These are phyloP conservation scores for Furnarius figulus DNA, from an alignment of 2,113 vertebrate genomes.

Conservation along the genomic window DNA sequence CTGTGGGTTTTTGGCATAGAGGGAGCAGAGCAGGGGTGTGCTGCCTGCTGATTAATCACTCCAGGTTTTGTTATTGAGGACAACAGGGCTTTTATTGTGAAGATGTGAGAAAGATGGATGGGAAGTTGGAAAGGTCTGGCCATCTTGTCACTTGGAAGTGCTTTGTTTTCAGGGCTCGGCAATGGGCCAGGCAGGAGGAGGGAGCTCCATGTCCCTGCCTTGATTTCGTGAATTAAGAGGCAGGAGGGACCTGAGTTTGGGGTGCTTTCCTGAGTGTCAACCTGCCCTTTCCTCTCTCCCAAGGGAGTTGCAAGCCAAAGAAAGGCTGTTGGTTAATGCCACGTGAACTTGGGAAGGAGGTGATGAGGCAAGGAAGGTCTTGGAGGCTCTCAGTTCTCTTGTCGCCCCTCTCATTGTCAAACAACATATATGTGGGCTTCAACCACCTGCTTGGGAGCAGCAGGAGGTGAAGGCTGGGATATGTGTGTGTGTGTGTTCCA, in stretches of 20 bases:
- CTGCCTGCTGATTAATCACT: neutral
- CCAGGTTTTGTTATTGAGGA: neutral
- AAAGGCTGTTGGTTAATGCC: neutral
- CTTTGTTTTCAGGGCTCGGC: neutral
- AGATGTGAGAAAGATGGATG: neutral
- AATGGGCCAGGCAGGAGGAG: neutral
- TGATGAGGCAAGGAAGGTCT: neutral
- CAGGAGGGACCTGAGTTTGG: neutral
- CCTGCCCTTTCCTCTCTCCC: neutral
- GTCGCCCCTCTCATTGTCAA: neutral
- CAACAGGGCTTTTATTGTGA: neutral
- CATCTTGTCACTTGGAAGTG: neutral
- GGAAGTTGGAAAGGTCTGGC: neutral
- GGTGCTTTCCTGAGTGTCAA: neutral
- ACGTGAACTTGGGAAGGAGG: fast-evolving
- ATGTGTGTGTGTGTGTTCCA: fast-evolving
- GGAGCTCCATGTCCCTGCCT: neutral
- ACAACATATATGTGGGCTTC: neutral
- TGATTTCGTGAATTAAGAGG: neutral
- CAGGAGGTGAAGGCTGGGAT: neutral
- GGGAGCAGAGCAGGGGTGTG: neutral
- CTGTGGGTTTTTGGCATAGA: neutral
- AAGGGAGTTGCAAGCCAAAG: neutral
- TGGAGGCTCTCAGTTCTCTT: neutral
- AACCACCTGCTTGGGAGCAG: neutral